phyloP scores from a whole-genome alignment of 2,797 vertebrate species.

The Phylloscopus collybita region DNA sequence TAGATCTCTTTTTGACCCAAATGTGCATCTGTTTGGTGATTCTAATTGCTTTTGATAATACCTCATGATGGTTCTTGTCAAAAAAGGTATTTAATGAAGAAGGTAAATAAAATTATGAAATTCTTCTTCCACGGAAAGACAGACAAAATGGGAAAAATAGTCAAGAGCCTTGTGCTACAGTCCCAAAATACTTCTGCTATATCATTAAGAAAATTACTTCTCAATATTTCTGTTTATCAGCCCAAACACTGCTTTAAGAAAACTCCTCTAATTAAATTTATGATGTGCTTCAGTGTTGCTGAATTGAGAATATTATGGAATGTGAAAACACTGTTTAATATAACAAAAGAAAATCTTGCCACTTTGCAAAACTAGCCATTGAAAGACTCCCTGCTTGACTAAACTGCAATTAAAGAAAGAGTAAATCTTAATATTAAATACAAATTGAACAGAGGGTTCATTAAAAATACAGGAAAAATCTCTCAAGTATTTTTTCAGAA shows the following conservation, averaged over 20 bases:
- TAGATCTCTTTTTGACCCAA: background rate
- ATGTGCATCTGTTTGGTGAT: background rate
- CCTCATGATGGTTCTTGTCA: background rate
- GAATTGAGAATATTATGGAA: background rate
- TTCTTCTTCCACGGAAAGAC: background rate
- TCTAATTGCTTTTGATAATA: background rate
- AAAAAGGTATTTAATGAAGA: background rate
- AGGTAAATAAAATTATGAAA: background rate
- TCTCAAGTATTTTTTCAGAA: background rate
- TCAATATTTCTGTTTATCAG: background rate
- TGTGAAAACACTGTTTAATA: background rate
- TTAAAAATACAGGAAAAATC: background rate
- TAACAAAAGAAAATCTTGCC: background rate
- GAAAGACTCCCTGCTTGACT: background rate
- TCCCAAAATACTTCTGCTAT: background rate
- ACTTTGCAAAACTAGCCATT: background rate
- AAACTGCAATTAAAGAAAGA: background rate
- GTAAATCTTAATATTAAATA: background rate
- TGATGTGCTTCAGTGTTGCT: background rate
- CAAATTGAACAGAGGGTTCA: background rate
- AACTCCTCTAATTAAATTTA: background rate
- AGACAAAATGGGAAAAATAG: background rate
- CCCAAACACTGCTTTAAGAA: background rate
- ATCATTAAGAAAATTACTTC: background rate
- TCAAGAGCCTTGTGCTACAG: background rate